Percentiles rank a stretch among this genome's conserved stretches.
Evolutionary conservation across 2,888 invertebrate species (phyloP).

Genomic region (Sphinx pinastri): DNA sequence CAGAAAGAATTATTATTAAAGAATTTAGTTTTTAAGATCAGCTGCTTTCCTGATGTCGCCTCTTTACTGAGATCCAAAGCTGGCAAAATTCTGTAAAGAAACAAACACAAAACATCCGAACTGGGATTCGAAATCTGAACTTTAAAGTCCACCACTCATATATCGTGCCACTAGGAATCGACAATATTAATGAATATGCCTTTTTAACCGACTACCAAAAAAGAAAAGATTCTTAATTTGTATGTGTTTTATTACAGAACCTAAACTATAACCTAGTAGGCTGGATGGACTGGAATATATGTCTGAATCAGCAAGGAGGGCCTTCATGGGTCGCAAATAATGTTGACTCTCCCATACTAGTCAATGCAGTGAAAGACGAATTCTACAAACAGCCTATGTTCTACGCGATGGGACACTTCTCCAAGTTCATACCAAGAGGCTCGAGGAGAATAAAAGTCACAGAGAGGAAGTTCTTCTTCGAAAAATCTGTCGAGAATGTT

Average conservation of each 20-base stretch:
- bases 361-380: conserved; percentile 79
- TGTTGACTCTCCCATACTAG: conserved; percentile 90
- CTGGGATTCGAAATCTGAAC: too few relatives aligned
- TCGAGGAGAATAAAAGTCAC: conserved; percentile 68
- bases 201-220: too few relatives aligned
- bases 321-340: conserved; percentile 91
- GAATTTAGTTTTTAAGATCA: too few relatives aligned
- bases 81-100: too few relatives aligned
- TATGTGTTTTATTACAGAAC: conserved; percentile 76
- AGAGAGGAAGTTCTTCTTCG: conserved; percentile 35
- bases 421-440: conserved; percentile 87
- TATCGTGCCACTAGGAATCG: too few relatives aligned
- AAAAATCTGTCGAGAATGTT: conserved; percentile 44
- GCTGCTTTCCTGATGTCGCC: too few relatives aligned
- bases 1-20: too few relatives aligned
- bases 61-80: too few relatives aligned
- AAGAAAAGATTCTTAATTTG: background rate
- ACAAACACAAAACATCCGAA: too few relatives aligned
- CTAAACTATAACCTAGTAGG: conserved; percentile 89
- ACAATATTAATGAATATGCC: too few relatives aligned
- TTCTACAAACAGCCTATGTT: conserved; percentile 96
- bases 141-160: too few relatives aligned
- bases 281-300: conserved; percentile 97
- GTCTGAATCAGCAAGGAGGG: conserved; percentile 89
- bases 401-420: conserved; percentile 93